These are phyloP conservation scores for Pterois miles DNA, from an alignment of 2,797 vertebrate genomes.

Conservation along the genomic window DNA sequence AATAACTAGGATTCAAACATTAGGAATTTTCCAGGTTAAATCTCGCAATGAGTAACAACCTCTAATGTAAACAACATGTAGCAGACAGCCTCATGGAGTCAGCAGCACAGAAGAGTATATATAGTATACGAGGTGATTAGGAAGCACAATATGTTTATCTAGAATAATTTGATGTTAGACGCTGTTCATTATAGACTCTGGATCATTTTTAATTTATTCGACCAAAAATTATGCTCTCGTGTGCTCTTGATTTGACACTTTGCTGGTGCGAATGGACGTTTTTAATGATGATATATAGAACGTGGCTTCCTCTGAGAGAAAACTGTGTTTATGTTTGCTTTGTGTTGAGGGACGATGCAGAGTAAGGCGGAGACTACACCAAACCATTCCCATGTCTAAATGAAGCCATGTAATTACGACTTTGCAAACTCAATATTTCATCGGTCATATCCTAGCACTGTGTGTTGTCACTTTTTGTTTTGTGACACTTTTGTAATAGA, in stretches of 20 bases:
- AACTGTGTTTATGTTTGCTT: conserved; percentile 71
- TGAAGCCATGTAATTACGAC: conserved; percentile 77
- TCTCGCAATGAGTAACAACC: background rate
- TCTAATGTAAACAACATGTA: conserved; percentile 33
- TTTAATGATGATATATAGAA: conserved; percentile 71
- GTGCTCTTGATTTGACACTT: conserved; percentile 68
- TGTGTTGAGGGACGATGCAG: conserved; percentile 62
- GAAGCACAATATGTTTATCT: conserved; percentile 40
- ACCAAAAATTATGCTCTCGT: conserved; percentile 63
- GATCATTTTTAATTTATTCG: conserved; percentile 49
- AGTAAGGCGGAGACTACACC: conserved; percentile 52
- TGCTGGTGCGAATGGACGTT: conserved; percentile 59
- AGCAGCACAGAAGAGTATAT: conserved; percentile 24
- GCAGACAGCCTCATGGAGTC: conserved; percentile 39
- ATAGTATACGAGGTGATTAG: conserved; percentile 7
- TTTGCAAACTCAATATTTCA: conserved; percentile 67
- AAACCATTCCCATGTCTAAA: conserved; percentile 73
- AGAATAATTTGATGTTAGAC: conserved; percentile 45
- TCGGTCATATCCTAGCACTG: conserved; percentile 58
- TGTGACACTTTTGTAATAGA: conserved; percentile 56
- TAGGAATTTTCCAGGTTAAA: background rate
- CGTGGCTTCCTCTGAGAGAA: conserved; percentile 66
- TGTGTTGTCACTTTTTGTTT: conserved; percentile 62
- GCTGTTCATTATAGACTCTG: conserved; percentile 22
- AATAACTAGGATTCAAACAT: background rate